Conservation (phyloP, 2,797 vertebrate species). For the Hybognathus amarus region DNA sequence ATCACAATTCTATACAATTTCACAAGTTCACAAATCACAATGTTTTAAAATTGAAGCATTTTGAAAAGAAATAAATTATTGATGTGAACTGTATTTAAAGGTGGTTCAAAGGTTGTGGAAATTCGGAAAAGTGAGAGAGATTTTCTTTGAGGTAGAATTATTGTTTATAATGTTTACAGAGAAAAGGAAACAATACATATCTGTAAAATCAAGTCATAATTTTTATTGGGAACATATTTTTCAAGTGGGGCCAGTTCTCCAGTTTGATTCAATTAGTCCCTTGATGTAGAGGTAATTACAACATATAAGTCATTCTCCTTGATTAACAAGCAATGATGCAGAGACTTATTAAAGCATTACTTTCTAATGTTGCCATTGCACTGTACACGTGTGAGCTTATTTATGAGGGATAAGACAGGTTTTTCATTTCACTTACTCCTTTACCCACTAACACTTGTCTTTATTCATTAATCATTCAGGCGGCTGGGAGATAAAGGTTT, state of each 20-base stretch:
- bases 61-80: background rate
- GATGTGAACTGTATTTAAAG: conserved; percentile 23
- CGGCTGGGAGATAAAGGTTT: background rate
- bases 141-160: background rate
- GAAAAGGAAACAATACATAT: background rate
- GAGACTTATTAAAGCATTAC: conserved; percentile 1
- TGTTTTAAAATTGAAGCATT: conserved; percentile 2
- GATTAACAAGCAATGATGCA: conserved; percentile 26
- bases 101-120: conserved; percentile 10
- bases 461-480: background rate
- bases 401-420: background rate
- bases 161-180: background rate
- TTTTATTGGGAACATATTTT: conserved; percentile 5
- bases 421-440: conserved; percentile 38
- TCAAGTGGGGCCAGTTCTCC: conserved; percentile 52
- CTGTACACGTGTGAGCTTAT: background rate
- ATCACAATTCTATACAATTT: background rate
- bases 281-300: conserved; percentile 14
- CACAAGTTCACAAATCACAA: background rate
- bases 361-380: background rate
- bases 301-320: background rate
- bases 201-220: conserved; percentile 2
- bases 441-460: conserved; percentile 39
- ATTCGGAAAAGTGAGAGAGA: background rate
- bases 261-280: conserved; percentile 23